These are phyloP conservation scores for Trididemnum nubilum DNA, from an alignment of 23 tunicate species.

Conservation along the genomic window DNA sequence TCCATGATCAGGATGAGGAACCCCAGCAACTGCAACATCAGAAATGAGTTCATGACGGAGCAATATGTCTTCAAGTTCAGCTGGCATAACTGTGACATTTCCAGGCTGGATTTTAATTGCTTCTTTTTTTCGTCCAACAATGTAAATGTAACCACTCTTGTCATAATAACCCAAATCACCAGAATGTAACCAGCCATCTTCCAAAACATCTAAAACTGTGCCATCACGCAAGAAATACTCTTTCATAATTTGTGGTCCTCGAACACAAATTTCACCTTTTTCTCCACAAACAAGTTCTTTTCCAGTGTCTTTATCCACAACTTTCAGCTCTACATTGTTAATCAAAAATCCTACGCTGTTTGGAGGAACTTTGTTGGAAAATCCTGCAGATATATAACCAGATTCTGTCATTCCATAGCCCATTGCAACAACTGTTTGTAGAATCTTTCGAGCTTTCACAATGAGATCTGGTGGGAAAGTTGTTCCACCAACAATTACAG, in stretches of 20 bases:
- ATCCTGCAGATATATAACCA: neutral
- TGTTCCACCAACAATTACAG: neutral
- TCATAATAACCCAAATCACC: constrained; percentile 94
- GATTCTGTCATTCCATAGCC: constrained; percentile 13
- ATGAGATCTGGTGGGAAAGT: constrained; percentile 18
- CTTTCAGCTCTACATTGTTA: constrained; percentile 10
- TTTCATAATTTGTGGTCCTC: constrained; percentile 90
- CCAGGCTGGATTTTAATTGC: constrained; percentile 54
- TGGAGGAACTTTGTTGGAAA: constrained; percentile 7
- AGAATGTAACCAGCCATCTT: constrained; percentile 90
- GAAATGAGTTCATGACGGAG: constrained; percentile 57
- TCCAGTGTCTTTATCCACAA: constrained; percentile 46
- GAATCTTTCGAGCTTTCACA: neutral
- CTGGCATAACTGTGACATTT: constrained; percentile 77
- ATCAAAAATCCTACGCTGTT: neutral
- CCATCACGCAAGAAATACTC: constrained; percentile 64
- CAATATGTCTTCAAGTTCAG: constrained; percentile 82
- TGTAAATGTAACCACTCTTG: constrained; percentile 52
- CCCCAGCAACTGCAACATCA: constrained; percentile 89
- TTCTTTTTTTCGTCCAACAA: constrained; percentile 85
- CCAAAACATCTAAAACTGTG: constrained; percentile 39
- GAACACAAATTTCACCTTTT: constrained; percentile 77
- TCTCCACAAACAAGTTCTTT: constrained; percentile 49
- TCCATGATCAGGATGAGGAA: constrained; percentile 68
- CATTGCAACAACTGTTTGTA: neutral